These are phyloP conservation scores for Venusia cambrica DNA, from an alignment of 2,888 invertebrate species.

Conservation along the genomic window DNA sequence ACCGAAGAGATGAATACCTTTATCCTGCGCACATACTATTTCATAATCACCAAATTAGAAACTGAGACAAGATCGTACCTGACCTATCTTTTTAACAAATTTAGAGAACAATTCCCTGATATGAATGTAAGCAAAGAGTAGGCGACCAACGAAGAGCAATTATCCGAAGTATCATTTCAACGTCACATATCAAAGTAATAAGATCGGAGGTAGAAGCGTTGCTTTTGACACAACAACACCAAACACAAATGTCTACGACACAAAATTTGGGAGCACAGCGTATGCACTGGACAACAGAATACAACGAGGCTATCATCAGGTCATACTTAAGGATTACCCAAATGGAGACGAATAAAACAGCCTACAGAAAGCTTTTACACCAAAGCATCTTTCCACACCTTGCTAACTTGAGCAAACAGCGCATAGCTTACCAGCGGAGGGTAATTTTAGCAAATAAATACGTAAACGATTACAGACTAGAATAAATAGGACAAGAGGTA, in stretches of 20 bases:
- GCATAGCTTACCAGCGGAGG: conserved; percentile 13
- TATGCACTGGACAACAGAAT: conserved; percentile 10
- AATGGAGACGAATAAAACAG: conserved; percentile 10
- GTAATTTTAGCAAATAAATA: conserved; percentile 11
- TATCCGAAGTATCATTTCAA: conserved; percentile 2
- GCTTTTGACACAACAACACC: neutral
- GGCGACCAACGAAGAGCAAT: conserved; percentile 17
- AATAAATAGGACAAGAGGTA: neutral
- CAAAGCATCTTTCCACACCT: conserved; percentile 6
- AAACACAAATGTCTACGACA: neutral
- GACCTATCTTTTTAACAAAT: conserved; percentile 5
- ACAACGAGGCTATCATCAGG: conserved; percentile 11
- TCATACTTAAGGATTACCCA: conserved; percentile 10
- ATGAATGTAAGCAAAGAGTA: conserved; percentile 13
- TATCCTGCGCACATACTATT: conserved; percentile 17
- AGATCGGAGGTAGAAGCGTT: neutral
- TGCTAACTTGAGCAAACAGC: conserved; percentile 9
- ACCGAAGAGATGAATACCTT: conserved; percentile 16
- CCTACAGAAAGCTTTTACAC: conserved; percentile 8
- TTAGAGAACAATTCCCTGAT: conserved; percentile 7
- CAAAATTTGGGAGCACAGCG: neutral
- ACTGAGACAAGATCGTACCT: conserved; percentile 12
- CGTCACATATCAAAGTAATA: neutral
- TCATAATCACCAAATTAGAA: conserved; percentile 11
- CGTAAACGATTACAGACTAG: neutral